These are phyloP conservation scores for Heterochromis multidens DNA, from an alignment of 2,113 vertebrate species.

Conservation along the genomic window DNA sequence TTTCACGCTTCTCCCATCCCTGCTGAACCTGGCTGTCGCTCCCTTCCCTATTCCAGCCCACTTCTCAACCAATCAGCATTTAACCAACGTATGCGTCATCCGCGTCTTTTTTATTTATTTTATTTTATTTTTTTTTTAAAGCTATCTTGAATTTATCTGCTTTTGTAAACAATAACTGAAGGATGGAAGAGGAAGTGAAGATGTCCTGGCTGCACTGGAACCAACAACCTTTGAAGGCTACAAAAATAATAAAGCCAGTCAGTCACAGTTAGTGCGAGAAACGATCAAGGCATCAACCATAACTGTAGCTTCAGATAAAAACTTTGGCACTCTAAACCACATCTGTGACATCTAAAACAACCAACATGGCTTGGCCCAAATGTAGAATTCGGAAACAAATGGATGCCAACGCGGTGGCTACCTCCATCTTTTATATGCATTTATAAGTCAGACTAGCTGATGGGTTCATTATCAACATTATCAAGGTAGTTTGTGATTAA, in stretches of 20 bases:
- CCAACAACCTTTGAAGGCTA: no score
- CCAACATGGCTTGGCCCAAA: no score
- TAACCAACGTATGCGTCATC: no score
- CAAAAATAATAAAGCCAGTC: not conserved
- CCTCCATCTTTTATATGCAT: not conserved
- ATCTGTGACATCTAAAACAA: no score
- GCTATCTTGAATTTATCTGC: accelerated
- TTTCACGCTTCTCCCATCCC: not conserved
- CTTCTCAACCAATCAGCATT: not conserved
- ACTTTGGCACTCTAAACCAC: accelerated
- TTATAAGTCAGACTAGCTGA: not conserved
- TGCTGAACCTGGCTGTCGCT: not conserved
- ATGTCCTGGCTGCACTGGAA: no score
- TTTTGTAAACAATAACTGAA: not conserved
- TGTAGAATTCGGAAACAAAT: not conserved
- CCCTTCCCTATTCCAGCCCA: not conserved
- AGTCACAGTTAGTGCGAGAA: no score
- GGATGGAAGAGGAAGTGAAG: not conserved
- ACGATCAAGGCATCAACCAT: not conserved
- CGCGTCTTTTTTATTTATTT: no score
- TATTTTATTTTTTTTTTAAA: no score
- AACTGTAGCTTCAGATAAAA: not conserved
- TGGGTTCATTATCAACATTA: not conserved
- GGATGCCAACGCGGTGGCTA: not conserved
- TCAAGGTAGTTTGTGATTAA: not conserved